phyloP scores from a whole-genome alignment of 1,140 invertebrate genomes.

The Asobara japonica region DNA sequence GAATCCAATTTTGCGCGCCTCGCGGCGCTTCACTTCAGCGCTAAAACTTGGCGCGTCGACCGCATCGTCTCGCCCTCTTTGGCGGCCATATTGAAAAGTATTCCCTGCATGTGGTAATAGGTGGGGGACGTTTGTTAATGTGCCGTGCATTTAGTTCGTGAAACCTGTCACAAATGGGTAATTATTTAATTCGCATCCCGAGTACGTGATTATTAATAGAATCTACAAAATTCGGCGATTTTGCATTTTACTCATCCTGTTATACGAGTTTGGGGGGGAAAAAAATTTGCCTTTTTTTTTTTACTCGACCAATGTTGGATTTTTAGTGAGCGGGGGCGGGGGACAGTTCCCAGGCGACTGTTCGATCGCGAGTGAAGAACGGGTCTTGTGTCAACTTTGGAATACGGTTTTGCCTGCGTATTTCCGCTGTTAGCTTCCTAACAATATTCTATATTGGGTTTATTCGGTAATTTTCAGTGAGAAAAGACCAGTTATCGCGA shows the following conservation, averaged over 20 bases:
- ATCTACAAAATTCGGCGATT: too few relatives aligned
- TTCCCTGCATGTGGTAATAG: slow-evolving; percentile 59
- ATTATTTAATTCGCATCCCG: too few relatives aligned
- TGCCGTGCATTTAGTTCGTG: slow-evolving; percentile 53
- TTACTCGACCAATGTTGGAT: not conserved
- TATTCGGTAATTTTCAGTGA: too few relatives aligned
- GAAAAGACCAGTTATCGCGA: too few relatives aligned
- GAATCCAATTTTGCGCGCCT: too few relatives aligned
- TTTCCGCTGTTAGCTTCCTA: not conserved
- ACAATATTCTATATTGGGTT: not conserved
- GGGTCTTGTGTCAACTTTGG: slow-evolving; percentile 35
- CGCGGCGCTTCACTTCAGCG: slow-evolving; percentile 30
- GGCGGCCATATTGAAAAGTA: slow-evolving; percentile 61
- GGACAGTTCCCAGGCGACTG: slow-evolving; percentile 19
- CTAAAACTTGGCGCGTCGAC: slow-evolving; percentile 22
- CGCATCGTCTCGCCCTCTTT: slow-evolving; percentile 35
- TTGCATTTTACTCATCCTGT: too few relatives aligned
- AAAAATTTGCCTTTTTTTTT: not conserved
- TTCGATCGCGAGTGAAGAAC: slow-evolving; percentile 39
- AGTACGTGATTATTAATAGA: slow-evolving; percentile 41
- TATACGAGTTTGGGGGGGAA: not conserved
- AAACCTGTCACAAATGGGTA: slow-evolving; percentile 63
- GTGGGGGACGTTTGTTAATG: slow-evolving; percentile 59
- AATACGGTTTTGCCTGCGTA: slow-evolving; percentile 27
- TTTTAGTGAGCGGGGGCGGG: slow-evolving; percentile 18